Evolutionary conservation across 1,140 invertebrate species (phyloP).

Genomic region (Steinernema feltiae): DNA sequence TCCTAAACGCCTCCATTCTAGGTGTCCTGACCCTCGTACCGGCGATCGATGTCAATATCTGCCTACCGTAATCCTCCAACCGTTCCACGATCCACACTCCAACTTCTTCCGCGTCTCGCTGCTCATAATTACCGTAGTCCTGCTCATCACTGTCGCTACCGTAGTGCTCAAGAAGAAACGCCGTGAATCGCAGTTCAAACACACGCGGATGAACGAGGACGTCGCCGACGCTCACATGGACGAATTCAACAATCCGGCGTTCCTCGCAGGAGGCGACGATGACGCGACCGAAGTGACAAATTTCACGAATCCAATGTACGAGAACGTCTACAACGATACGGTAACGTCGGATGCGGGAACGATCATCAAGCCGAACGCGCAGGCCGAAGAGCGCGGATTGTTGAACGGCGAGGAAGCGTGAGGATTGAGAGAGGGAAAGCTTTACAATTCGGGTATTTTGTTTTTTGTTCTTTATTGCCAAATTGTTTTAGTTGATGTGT

Average conservation of each 20-base stretch:
- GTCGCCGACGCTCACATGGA: neutral
- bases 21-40: neutral
- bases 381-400: neutral
- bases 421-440: neutral
- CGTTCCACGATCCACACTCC: neutral
- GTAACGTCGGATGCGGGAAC: neutral
- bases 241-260: slow-evolving; percentile 7
- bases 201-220: neutral
- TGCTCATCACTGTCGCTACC: neutral
- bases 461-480: slow-evolving; percentile 10
- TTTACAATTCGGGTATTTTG: neutral
- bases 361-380: slow-evolving; percentile 3
- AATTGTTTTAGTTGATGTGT: neutral
- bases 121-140: neutral
- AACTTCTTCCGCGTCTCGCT: neutral
- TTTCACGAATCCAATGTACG: slow-evolving; percentile 5
- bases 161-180: neutral
- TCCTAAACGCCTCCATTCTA: neutral
- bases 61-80: neutral
- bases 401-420: neutral
- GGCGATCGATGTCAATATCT: neutral
- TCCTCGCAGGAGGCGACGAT: neutral
- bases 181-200: neutral
- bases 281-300: slow-evolving; percentile 7
- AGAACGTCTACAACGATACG: slow-evolving; percentile 1